A percentile compares a stretch with the other conserved stretches of the same genome.
phyloP scores from a whole-genome alignment of 2,888 invertebrate genomes.

The Lutraria lutraria region DNA sequence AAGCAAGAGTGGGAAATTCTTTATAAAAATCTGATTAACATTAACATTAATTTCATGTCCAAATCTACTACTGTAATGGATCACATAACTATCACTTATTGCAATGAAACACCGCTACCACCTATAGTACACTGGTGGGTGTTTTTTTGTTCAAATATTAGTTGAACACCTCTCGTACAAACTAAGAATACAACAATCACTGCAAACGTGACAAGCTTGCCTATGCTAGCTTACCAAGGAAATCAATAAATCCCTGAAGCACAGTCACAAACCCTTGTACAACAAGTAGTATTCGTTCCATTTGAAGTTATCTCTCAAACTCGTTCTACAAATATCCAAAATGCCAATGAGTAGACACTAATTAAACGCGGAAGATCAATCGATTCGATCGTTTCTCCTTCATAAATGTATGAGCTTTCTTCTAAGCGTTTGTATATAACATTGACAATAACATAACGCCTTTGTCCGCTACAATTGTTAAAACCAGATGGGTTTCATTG shows the following conservation, averaged over 20 bases:
- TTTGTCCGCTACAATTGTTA: no score
- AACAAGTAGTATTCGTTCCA: conserved; percentile 12
- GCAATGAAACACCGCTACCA: no score
- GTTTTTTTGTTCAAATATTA: no score
- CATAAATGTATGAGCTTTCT: not conserved
- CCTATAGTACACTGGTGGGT: no score
- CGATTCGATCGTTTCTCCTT: not conserved
- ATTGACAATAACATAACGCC: not conserved
- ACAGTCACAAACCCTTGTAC: not conserved
- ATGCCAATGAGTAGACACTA: conserved; percentile 17
- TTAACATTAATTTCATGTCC: no score
- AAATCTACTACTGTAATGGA: no score
- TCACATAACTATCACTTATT: no score
- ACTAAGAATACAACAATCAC: not conserved
- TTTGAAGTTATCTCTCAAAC: not conserved
- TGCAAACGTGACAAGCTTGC: conserved; percentile 36
- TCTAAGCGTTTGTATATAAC: conserved; percentile 25
- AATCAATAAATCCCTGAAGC: not conserved
- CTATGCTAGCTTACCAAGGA: not conserved
- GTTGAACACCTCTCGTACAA: no score
- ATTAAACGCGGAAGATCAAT: conserved; percentile 26
- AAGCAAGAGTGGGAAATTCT: no score
- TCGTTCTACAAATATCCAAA: no score
- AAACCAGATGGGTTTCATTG: no score
- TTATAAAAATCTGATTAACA: no score